Evolutionary conservation across 92 coral and sea anemone species (phyloP), one percentile per base, ranked within the genome.

Genomic region (Epizoanthus ramosus): DNA sequence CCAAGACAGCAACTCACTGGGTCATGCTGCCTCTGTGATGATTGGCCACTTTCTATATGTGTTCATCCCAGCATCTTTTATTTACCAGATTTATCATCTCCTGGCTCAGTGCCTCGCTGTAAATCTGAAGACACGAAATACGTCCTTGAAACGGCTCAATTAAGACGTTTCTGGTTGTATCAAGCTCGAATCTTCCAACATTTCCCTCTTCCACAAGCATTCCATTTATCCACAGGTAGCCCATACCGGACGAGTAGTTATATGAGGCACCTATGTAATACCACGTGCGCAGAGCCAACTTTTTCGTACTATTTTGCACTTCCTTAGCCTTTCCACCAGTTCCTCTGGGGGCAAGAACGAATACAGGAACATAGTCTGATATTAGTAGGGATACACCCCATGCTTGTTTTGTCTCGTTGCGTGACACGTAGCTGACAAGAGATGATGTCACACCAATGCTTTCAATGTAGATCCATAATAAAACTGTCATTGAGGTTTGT

Each of bases 121-220:
- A 86, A 61, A 86, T 83, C 41, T 79, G 89, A 5, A 80, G 50
- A 16, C 89, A 86, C 18, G 89, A 86, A 35, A 79, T 80, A 22
- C 81, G 68, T 4, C 85, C 89, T 52, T 61, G 58, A 25, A 52
- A 80, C 15, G 75, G 80, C 33, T 57, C 80, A 33, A 75, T 75
- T 3, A 75, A 50, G 10, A 75, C 52, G 68, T 61, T 57, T 18
- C 8, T 39, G n/a, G 50, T 22, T 47, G 80, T 75, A 68, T 57
- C 53, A 18, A 31, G 5, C 19, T 19, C 61, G 25, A 59, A 77
- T 6, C 1, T 1, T 6, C 57, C 53, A 57, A 60, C 57, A 14
- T 1, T 13, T 4, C 24, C 41, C 12, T 39, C n/a, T 4, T 57
- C 37, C 41, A 72, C 63, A 37, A 7, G 17, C 43, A 3, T 1